Evolutionary conservation across 2,113 vertebrate genomes (phyloP).

Genomic region (Harpagus bidentatus): DNA sequence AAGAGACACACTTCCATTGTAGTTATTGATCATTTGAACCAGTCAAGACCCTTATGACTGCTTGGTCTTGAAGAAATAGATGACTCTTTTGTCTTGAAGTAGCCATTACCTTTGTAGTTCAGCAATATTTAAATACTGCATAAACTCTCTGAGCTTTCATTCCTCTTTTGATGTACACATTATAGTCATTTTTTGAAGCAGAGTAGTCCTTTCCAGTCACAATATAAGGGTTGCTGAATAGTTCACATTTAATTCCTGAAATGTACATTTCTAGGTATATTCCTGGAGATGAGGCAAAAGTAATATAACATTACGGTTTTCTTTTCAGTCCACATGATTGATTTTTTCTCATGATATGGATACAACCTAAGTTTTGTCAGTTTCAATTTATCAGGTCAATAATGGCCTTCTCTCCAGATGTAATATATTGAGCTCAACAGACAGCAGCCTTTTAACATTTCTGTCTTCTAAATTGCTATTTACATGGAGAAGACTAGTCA

Average conservation of each 20-base stretch:
- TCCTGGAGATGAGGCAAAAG: background rate
- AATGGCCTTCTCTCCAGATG: background rate
- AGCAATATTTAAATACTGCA: background rate
- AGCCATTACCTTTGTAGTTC: background rate
- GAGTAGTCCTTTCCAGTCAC: background rate
- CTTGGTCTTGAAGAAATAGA: background rate
- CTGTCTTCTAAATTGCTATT: slow-evolving; percentile 19
- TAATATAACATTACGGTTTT: background rate
- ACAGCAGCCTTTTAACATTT: slow-evolving; percentile 38
- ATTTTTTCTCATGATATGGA: background rate
- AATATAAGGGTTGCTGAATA: background rate
- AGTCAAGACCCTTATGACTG: background rate
- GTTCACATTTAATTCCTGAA: background rate
- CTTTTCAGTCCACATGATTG: slow-evolving; percentile 10
- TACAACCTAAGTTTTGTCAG: slow-evolving; percentile 27
- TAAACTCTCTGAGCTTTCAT: background rate
- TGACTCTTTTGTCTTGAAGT: background rate
- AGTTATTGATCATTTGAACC: background rate
- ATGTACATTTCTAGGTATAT: background rate
- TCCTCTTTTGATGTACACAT: background rate
- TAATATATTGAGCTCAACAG: slow-evolving; percentile 9
- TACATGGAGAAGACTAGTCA: background rate
- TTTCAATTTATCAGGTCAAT: slow-evolving; percentile 42
- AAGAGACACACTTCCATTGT: background rate
- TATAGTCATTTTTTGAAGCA: background rate